A percentile compares a stretch with the other conserved stretches of the same genome.
These are phyloP conservation scores for Zaprionus vittiger DNA, from an alignment of 1,140 invertebrate species.

Conservation along the genomic window DNA sequence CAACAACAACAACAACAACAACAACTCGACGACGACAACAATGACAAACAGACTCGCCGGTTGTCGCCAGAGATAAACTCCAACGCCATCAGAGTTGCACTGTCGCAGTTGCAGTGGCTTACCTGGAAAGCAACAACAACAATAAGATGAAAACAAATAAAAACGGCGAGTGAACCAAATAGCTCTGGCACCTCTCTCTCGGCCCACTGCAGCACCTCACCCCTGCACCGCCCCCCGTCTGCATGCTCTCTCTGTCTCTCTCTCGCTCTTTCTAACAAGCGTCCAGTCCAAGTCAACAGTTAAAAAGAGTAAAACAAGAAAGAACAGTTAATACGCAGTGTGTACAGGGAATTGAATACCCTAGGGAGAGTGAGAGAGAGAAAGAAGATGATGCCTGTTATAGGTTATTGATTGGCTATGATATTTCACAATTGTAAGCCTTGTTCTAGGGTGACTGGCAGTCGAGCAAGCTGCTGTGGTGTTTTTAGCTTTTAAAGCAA, in stretches of 20 bases:
- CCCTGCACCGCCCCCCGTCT: neutral
- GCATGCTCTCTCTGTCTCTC: neutral
- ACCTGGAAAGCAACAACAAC: slow-evolving; percentile 58
- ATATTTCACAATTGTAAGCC: neutral
- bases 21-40: slow-evolving; percentile 12
- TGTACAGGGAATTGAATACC: slow-evolving; percentile 22
- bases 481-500: too few species aligned
- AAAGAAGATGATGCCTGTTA: neutral
- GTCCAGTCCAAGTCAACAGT: neutral
- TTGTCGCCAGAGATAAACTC: slow-evolving; percentile 56
- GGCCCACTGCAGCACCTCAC: neutral
- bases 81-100: slow-evolving; percentile 29
- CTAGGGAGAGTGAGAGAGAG: neutral
- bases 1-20: slow-evolving; percentile 6
- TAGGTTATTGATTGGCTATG: too few species aligned
- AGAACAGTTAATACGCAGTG: slow-evolving; percentile 11
- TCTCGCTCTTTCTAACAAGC: neutral
- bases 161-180: slow-evolving; percentile 38
- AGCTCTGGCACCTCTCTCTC: slow-evolving; percentile 24
- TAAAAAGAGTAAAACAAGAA: slow-evolving; percentile 18
- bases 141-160: slow-evolving; percentile 34
- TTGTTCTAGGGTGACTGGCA: neutral
- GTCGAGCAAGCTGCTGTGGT: too few species aligned
- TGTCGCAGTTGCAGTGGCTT: slow-evolving; percentile 26
- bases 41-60: slow-evolving; percentile 33